A percentile compares a stretch with the other conserved stretches of the same genome.
Evolutionary conservation across 1,140 invertebrate genomes (phyloP).

Genomic region (Caenorhabditis remanei): DNA sequence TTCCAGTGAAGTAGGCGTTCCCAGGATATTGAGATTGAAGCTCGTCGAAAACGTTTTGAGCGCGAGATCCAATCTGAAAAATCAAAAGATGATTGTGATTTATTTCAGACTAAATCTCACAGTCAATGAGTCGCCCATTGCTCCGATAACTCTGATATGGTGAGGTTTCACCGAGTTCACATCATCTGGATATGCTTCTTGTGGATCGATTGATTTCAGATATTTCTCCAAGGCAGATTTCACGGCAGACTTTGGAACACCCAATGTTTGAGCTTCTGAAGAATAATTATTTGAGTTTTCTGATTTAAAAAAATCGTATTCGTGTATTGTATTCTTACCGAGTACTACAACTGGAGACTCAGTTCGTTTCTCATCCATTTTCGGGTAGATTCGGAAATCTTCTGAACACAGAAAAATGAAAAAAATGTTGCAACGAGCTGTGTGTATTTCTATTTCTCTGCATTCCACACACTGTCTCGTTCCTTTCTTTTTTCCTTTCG

Average conservation of each 20-base stretch:
- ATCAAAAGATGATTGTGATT: neutral
- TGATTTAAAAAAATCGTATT: neutral
- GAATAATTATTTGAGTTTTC: neutral
- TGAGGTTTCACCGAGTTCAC: constrained; percentile 45
- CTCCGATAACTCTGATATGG: constrained; percentile 53
- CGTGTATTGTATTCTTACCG: neutral
- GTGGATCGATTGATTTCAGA: constrained; percentile 49
- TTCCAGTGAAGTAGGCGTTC: constrained; percentile 54
- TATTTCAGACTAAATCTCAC: neutral
- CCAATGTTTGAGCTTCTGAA: constrained; percentile 52
- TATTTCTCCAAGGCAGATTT: neutral
- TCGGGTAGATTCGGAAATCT: neutral
- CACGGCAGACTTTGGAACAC: neutral
- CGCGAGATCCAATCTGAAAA: constrained; percentile 36
- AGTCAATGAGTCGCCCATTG: constrained; percentile 53
- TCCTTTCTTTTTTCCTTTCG: neutral
- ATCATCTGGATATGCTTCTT: constrained; percentile 23
- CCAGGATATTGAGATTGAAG: neutral
- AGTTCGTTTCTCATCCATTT: neutral
- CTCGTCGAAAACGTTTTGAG: constrained; percentile 22
- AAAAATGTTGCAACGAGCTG: neutral
- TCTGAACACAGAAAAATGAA: neutral
- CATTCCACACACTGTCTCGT: neutral
- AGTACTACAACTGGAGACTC: neutral
- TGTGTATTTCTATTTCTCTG: constrained; percentile 7